These are phyloP conservation scores for Typhlomys cinereus DNA, from an alignment of 2,113 vertebrate species.

Conservation along the genomic window DNA sequence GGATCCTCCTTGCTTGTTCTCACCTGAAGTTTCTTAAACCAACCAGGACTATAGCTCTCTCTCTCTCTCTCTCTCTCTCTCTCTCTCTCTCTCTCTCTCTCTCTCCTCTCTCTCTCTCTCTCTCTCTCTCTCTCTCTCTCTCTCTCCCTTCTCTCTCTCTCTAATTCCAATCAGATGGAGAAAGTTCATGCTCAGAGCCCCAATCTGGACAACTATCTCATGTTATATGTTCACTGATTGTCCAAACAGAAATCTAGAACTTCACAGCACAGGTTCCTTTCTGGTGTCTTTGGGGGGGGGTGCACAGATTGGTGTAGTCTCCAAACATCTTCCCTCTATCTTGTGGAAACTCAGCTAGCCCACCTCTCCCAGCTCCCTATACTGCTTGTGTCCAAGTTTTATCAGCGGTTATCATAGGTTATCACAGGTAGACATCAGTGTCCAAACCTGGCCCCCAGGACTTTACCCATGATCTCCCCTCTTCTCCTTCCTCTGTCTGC, in stretches of 20 bases:
- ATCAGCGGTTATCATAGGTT: background rate
- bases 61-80: too few relatives aligned
- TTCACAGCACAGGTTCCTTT: background rate
- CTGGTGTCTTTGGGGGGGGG: background rate
- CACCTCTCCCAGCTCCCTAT: background rate
- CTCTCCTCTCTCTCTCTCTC: too few relatives aligned
- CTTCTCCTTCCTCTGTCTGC: background rate
- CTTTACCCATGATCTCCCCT: background rate
- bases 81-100: too few relatives aligned
- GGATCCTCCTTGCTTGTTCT: background rate
- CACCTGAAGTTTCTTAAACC: background rate
- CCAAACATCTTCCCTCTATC: background rate
- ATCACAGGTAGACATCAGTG: background rate
- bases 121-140: too few relatives aligned
- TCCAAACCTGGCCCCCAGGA: background rate
- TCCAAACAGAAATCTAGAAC: background rate
- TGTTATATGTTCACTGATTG: background rate
- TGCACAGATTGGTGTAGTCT: background rate
- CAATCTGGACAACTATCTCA: slow-evolving; percentile 16
- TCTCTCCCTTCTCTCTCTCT: too few relatives aligned
- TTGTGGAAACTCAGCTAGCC: background rate
- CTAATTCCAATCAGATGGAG: slow-evolving; percentile 7
- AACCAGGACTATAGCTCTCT: background rate
- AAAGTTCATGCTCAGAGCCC: background rate
- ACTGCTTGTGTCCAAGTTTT: background rate